A percentile compares a stretch with the other conserved stretches of the same genome.
Evolutionary conservation across 2,113 vertebrate species (phyloP).

Genomic region (Calypte anna): DNA sequence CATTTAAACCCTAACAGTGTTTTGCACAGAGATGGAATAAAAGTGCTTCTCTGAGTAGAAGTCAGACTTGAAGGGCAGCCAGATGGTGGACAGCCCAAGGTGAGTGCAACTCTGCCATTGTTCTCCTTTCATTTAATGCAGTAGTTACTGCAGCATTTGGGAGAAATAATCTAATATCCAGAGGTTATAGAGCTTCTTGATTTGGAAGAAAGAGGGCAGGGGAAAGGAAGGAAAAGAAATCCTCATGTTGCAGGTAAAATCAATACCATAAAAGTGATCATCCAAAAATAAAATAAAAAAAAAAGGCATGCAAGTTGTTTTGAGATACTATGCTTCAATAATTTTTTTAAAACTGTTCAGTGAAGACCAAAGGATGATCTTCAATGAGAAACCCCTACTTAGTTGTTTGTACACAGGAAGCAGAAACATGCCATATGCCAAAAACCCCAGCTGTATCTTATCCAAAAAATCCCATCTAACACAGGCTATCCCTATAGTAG

Average conservation of each 20-base stretch:
- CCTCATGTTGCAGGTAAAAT: neutral
- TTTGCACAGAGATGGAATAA: neutral
- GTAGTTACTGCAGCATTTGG: neutral
- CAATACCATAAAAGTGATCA: neutral
- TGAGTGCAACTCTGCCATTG: neutral
- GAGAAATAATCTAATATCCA: neutral
- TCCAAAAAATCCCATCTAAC: neutral
- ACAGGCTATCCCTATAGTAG: neutral
- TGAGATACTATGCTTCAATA: neutral
- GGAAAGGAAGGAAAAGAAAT: neutral
- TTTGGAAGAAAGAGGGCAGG: neutral
- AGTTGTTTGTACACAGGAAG: neutral
- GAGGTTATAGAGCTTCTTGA: neutral
- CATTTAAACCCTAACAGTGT: neutral
- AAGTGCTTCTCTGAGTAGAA: neutral
- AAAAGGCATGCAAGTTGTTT: neutral
- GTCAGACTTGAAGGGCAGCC: neutral
- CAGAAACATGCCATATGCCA: rapidly evolving
- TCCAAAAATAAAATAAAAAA: neutral
- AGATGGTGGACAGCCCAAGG: neutral
- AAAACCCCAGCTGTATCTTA: neutral
- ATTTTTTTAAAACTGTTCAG: neutral
- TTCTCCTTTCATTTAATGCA: neutral
- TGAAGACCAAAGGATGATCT: neutral
- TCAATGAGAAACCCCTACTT: neutral